Evolutionary conservation across 2,113 vertebrate genomes (phyloP), one percentile per base, ranked within the genome.

Genomic region (Murina feae): DNA sequence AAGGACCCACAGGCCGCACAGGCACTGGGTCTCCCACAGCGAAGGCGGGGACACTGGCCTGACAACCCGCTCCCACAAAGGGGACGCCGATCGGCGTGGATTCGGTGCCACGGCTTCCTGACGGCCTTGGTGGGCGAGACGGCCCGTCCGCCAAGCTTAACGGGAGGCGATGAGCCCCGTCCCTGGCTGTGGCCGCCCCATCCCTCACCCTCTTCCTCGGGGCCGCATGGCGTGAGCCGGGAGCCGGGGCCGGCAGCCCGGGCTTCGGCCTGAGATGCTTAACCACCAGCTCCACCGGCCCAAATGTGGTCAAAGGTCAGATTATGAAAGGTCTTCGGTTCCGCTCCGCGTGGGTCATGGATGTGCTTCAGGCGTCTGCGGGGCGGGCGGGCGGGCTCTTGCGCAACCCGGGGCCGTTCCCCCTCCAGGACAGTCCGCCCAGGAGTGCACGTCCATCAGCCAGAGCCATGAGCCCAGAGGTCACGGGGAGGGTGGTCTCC

Each of bases 241-340:
- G 21, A 5, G 16, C 32, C 30, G 3, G 0, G 1, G 21, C 20
- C 0, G 0, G 79, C 78, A 6, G 65, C 89, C 55, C 1, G 0
- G 17, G 35, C 60, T 83, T 39, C 55, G 32, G 75, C 69, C 90
- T 94, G 87, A 93, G 88, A 81, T 90, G 94, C 90, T 93, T 66
- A 91, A 87, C 60, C 71, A 47, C 39, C 2, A 47, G 60, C 72
- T 58, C 74, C 82, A 49, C 58, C 6, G 53, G 82, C 58, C 81
- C 68, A 23, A 86, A 74, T 44, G 60, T 37, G 74, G 86, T 47
- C 93, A 51, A 78, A 47, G 58, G 82, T 68, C 72, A 76, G 92
- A 82, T 95, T 44, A 95, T 81, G 78, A 82, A 75, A 85, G 72
- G 65, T 74, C 86, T 93, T 76, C 4, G 51, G 95, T 86, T 85